These are phyloP conservation scores for Pao palembangensis DNA, from an alignment of 2,113 vertebrate species.

Conservation along the genomic window DNA sequence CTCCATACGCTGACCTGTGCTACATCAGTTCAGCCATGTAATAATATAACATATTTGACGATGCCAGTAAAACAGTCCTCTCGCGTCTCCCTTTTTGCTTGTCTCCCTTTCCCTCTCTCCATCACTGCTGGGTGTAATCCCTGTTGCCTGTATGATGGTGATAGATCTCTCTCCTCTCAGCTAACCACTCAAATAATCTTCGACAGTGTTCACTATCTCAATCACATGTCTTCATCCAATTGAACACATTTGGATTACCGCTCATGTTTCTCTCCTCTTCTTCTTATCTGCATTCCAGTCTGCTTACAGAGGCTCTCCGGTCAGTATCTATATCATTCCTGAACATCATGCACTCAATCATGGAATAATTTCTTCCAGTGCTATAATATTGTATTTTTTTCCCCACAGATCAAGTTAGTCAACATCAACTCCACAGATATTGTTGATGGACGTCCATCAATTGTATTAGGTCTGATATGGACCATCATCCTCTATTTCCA, in stretches of 20 bases:
- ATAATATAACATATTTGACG: constrained; percentile 43
- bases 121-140: constrained; percentile 61
- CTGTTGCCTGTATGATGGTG: constrained; percentile 46
- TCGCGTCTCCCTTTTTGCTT: constrained; percentile 9
- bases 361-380: background rate
- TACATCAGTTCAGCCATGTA: constrained; percentile 23
- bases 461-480: constrained; percentile 94
- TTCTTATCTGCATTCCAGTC: constrained; percentile 75
- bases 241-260: constrained; percentile 35
- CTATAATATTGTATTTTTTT: constrained; percentile 18
- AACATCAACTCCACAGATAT: constrained; percentile 99
- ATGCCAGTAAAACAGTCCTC: constrained; percentile 38
- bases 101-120: constrained; percentile 15
- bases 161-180: constrained; percentile 55
- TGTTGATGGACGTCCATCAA: constrained; percentile 91
- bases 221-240: constrained; percentile 48
- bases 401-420: constrained; percentile 91
- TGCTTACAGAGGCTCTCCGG: constrained; percentile 96
- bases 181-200: constrained; percentile 50
- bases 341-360: too few species aligned
- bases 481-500: constrained; percentile 98
- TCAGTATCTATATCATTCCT: constrained; percentile 76
- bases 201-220: constrained; percentile 42
- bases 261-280: constrained; percentile 28
- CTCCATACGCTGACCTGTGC: constrained; percentile 54